Conservation (phyloP, 1,140 invertebrate genomes). For the Listronotus bonariensis region DNA sequence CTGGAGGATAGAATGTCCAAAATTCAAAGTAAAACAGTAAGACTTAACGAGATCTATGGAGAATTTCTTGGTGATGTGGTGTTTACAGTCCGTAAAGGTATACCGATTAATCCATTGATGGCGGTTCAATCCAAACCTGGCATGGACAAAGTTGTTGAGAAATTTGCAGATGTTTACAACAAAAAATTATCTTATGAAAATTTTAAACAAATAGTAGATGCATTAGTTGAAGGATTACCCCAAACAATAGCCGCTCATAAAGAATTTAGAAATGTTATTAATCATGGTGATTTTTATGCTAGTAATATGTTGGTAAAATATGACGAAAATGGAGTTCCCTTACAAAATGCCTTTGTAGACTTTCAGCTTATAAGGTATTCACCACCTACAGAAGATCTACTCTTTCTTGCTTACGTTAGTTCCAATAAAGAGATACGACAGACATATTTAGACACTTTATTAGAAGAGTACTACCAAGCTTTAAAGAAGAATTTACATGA, state of each 20-base stretch:
- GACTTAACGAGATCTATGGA: not conserved
- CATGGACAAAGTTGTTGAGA: not conserved
- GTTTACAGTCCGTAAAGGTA: not conserved
- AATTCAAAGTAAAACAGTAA: not conserved
- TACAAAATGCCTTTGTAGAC: not conserved
- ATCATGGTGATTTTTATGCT: conserved; percentile 1
- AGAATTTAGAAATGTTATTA: not conserved
- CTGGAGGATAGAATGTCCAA: not conserved
- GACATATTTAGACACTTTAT: not conserved
- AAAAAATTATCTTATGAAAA: not conserved
- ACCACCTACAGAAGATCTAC: not conserved
- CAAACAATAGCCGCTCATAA: not conserved
- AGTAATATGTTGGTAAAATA: not conserved
- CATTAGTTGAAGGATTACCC: not conserved
- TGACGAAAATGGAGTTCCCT: too few species aligned
- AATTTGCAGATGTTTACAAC: not conserved
- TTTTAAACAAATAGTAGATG: not conserved
- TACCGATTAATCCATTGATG: not conserved
- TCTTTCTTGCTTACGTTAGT: not conserved
- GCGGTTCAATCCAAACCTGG: not conserved
- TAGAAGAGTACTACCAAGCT: conserved; percentile 1
- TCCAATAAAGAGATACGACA: not conserved
- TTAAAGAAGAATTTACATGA: not conserved
- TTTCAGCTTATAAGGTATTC: conserved; percentile 4
- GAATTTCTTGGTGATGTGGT: not conserved